Conservation (phyloP, 2,113 vertebrate species). For the Oreotrochilus melanogaster region DNA sequence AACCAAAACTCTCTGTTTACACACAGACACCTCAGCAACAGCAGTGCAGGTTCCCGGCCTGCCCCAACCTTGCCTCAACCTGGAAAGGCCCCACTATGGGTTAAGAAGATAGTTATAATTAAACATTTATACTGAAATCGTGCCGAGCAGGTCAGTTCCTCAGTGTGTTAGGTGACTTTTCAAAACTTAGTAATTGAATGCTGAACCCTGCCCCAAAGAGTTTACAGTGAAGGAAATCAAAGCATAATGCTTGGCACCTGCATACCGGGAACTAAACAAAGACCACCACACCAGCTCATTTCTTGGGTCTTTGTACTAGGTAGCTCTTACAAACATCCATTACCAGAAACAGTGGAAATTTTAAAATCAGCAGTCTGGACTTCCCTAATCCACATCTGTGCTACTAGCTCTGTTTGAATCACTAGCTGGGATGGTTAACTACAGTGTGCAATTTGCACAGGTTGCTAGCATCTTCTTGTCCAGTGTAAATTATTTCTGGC, state of each 20-base stretch:
- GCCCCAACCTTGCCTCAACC: constrained; percentile 1
- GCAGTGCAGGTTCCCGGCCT: constrained; percentile 26
- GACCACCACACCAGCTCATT: constrained; percentile 35
- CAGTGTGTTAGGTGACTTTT: constrained; percentile 52
- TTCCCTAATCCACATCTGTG: background rate
- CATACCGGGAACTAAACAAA: constrained; percentile 9
- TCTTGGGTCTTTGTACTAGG: background rate
- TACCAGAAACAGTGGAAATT: constrained; percentile 7
- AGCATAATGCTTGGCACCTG: constrained; percentile 48
- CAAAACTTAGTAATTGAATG: constrained; percentile 57
- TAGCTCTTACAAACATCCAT: constrained; percentile 3
- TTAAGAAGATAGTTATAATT: constrained; percentile 67
- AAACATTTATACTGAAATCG: constrained; percentile 62
- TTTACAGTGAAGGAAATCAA: constrained; percentile 58
- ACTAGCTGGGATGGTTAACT: background rate
- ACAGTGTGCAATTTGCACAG: background rate
- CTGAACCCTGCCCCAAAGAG: constrained; percentile 51
- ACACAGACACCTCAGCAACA: background rate
- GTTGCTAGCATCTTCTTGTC: background rate
- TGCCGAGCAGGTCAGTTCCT: constrained; percentile 38
- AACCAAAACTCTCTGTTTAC: constrained; percentile 1
- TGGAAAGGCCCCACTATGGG: background rate
- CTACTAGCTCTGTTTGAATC: background rate
- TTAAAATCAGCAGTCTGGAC: background rate
- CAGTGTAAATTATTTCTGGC: constrained; percentile 23